Evolutionary conservation across 2,888 invertebrate genomes (phyloP), one percentile per base, ranked within the genome.

Genomic region (Drosophila melanosoma): DNA sequence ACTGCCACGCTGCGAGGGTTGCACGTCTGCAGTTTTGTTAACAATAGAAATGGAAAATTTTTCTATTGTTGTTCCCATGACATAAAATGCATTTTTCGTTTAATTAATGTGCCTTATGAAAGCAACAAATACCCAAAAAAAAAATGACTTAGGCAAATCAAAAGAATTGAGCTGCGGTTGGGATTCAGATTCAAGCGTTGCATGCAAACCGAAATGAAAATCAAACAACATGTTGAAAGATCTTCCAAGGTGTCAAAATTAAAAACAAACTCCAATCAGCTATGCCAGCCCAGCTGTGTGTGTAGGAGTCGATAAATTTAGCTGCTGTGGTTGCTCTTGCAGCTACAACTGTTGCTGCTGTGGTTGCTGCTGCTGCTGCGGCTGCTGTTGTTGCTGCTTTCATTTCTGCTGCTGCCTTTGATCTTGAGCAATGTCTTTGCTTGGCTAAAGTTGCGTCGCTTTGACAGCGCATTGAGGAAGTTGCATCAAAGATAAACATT

Each of bases 161-260:
- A 70, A 81, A 57, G 56, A 71, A 71, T 59, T 67, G 58, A 69
- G 69, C 51, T 62, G 45, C 66, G 49, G 36, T 49, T 26, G 35
- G 49, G 59, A 26, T 38, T 29, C 8, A 57, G 68, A 74, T 74
- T 73, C 81, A 76, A 75, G 75, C 83, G 74, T 72, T 76, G 63
- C 65, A 69, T 57, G 56, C 48, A 35, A 42, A 45, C 70, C 70
- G 67, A 78, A 79, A 69, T 71, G 72, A 70, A 77, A 79, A 81
- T 74, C 75, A 75, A 89, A 81, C 71, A 72, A 74, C 59, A 68
- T 58, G 71, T 51, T 60, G 62, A 72, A 73, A 73, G 63, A 72
- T 57, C 68, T 69, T 61, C 79, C 71, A 81, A 83, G 91, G 91
- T 91, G 91, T 91, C 85, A 91, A 91, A 90, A 87, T 74, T 78